Base-by-base conservation (phyloP, 2,888 invertebrate species). In the Mongoloraphidia duomilia region DNA sequence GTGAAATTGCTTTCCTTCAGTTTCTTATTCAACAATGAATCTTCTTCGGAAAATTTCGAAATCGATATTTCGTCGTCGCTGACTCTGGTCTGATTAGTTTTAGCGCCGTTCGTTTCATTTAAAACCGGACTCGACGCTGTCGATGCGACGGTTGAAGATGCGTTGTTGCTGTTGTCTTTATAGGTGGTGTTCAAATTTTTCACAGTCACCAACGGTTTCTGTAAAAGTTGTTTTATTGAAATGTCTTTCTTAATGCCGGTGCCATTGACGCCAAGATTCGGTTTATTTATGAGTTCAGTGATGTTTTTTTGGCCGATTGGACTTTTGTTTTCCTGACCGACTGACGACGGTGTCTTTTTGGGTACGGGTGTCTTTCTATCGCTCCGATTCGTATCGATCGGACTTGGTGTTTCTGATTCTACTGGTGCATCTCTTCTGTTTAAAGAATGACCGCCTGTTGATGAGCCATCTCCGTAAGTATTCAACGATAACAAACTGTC, bases 1-100 rank as follows among this genome's bases (percentile, higher is more conserved):
- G 70, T 73, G 37, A 74, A 69, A 52, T 75, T 73, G 54, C 73
- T 66, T 47, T 70, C 63, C 2, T 59, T 54, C 36, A 74, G 57
- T 1, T 70, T 68, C 38, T 64, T 63, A 55, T 73, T 71, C 33
- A 61, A 56, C 6, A 52, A 47, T 41, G 54, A 54, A 10, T 55
- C 54, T 9, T 57, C 54, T 50, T 69, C 62, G 34, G 65, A 56
- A 47, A 65, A 65, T 47, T 65, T 65, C 49, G 57, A 61, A 49
- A 66, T 63, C 11, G 65, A 59, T 46, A 66, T 63, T 45, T 66
- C 64, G 4, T 60, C 58, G 51, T 60, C 57, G 2, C 61, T 63
- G 38, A 42, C 52, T 9, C 47, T 52, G n/a, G 51, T 44, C 17
- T 53, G 37, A 36, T 48, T 43, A 42, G 42, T 43, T 17, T 48